Evolutionary conservation across 2,797 vertebrate species (phyloP).

Genomic region (Enteromius viviparus): DNA sequence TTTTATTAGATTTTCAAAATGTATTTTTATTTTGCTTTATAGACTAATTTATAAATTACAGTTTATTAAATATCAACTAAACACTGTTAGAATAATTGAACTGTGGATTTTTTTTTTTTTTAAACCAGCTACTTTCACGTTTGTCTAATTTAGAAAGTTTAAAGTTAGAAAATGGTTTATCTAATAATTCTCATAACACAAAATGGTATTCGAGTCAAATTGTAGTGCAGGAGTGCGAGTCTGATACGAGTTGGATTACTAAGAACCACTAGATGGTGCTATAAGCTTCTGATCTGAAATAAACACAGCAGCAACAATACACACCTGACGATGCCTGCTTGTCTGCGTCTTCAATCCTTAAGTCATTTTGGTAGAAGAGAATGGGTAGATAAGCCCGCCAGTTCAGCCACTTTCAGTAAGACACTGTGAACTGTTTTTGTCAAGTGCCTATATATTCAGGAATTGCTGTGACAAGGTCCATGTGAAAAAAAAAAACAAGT

Average conservation of each 20-base stretch:
- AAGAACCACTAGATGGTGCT: conserved; percentile 75
- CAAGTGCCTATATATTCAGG: neutral
- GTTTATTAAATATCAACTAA: neutral
- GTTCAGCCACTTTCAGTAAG: neutral
- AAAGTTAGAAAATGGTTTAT: neutral
- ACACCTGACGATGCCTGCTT: conserved; percentile 59
- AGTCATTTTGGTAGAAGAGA: neutral
- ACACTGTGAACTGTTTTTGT: neutral
- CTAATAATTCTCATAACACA: neutral
- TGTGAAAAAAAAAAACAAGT: neutral
- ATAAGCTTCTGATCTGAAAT: conserved; percentile 18
- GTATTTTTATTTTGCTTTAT: neutral
- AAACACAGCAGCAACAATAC: neutral
- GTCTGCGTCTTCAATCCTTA: conserved; percentile 31
- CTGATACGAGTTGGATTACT: neutral
- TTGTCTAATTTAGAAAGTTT: too few relatives aligned
- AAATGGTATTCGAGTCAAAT: neutral
- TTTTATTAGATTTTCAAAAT: neutral
- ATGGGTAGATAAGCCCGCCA: neutral
- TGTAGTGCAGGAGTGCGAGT: neutral
- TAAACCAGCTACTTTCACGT: neutral
- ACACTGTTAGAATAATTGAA: neutral
- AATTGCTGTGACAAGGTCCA: neutral
- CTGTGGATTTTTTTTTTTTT: neutral
- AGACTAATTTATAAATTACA: neutral